phyloP scores from a whole-genome alignment of 2,888 invertebrate genomes.

The Acleris cristana region DNA sequence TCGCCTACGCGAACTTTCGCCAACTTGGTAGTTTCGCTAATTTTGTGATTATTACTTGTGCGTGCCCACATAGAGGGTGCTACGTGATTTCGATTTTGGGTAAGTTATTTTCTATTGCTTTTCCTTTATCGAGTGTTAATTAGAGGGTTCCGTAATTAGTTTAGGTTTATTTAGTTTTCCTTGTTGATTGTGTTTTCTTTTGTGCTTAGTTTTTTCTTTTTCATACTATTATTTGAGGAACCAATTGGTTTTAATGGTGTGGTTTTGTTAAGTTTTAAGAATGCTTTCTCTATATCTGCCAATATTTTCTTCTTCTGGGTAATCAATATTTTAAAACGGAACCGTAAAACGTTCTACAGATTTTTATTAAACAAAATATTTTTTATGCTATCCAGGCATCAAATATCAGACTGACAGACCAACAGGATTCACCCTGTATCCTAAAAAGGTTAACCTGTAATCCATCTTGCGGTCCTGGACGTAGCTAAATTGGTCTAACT shows the following conservation, averaged over 20 bases:
- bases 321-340: too few species aligned
- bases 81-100: slow-evolving; percentile 30
- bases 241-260: too few species aligned
- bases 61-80: slow-evolving; percentile 34
- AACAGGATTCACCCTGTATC: slow-evolving; percentile 1
- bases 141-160: slow-evolving; percentile 28
- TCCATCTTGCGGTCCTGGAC: slow-evolving; percentile 19
- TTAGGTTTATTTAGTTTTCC: slow-evolving; percentile 28
- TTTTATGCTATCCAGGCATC: too few species aligned
- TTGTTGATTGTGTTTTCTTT: slow-evolving; percentile 19
- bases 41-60: slow-evolving; percentile 43
- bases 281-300: too few species aligned
- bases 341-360: too few species aligned
- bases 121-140: slow-evolving; percentile 32
- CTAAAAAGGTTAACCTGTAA: slow-evolving; percentile 27
- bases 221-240: too few species aligned
- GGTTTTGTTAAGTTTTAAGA: too few species aligned
- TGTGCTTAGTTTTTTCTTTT: neutral
- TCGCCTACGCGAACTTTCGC: slow-evolving; percentile 21
- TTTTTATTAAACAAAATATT: too few species aligned
- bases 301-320: too few species aligned
- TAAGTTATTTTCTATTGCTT: slow-evolving; percentile 28
- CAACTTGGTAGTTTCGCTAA: slow-evolving; percentile 33
- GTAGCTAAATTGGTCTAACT: slow-evolving; percentile 34
- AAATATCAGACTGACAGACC: neutral